Evolutionary conservation across 2,113 vertebrate species (phyloP), one percentile per base, ranked within the genome.

Genomic region (Garra rufa): DNA sequence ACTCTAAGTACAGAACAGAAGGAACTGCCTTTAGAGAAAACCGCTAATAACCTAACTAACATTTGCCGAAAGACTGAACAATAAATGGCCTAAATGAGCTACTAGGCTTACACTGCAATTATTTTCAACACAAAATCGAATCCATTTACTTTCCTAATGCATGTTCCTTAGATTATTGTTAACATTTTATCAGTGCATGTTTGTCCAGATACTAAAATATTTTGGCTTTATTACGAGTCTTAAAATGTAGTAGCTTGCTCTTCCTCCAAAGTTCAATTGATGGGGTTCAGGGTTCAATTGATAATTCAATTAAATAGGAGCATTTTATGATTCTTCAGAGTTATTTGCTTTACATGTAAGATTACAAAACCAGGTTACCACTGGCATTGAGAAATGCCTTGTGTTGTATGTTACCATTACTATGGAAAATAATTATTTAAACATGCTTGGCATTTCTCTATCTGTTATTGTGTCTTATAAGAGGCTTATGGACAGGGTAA

Each of bases 1-100:
- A 73, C 70, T 50, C 71, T 85, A 63, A 82, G 57, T 70, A 76
- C 59, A 46, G 14, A 80, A 85, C 43, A 41, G 26, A 75, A 44
- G 28, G 41, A 28, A 75, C 3, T 19, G 24, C 15, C 50, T 57
- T 26, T 21, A 14, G 13, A 74, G 17, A 24, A 44, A 59, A 38
- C 3, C 8, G 6, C 19, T 59, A 19, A 76, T 55, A 57, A 30
- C 26, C 46, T 76, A 6, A 21, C 9, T 34, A 26, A 57, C 21
- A 77, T 77, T 70, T 3, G 21, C 6, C 5, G 7, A 24, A 43
- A 82, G 69, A 26, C 50, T 59, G 34, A 59, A 57, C 2, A 52
- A 71, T 30, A 81, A 61, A 44, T 69, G 55, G 61, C 41, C 50
- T 65, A 26, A 65, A 81, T 28, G 55, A 44, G 71, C 34, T 30